Evolutionary conservation across 2,113 vertebrate genomes (phyloP).

Genomic region (Colaptes auratus): DNA sequence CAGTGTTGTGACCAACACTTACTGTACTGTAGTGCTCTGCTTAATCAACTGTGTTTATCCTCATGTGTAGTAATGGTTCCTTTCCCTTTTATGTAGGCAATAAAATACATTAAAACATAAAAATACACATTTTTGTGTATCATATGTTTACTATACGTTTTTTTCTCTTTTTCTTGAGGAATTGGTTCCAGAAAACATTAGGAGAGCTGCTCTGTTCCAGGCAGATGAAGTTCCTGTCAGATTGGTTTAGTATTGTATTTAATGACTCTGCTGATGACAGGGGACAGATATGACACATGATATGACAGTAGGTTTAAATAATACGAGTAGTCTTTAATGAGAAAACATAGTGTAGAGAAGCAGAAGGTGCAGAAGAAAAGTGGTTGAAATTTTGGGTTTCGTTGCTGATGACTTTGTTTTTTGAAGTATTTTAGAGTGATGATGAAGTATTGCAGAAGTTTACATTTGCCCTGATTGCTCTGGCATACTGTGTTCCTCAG

Average conservation of each 20-base stretch:
- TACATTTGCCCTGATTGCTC: neutral
- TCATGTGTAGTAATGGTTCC: neutral
- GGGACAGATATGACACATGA: rapidly evolving
- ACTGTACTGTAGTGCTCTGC: neutral
- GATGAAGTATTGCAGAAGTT: neutral
- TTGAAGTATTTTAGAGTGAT: neutral
- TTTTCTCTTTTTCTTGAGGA: neutral
- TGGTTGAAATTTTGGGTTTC: neutral
- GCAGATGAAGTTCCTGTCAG: neutral
- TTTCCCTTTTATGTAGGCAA: neutral
- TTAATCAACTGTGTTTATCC: neutral
- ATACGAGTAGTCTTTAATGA: neutral
- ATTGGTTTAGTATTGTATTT: neutral
- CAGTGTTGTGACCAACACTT: rapidly evolving
- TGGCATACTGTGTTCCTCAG: rapidly evolving
- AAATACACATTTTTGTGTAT: neutral
- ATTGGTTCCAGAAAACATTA: neutral
- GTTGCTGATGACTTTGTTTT: rapidly evolving
- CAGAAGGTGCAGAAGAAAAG: neutral
- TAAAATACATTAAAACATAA: neutral
- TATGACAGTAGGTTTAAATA: neutral
- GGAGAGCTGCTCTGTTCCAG: neutral
- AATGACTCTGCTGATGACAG: neutral
- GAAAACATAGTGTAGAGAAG: neutral
- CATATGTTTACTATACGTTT: rapidly evolving